Evolutionary conservation across 2,113 vertebrate species (phyloP).

Genomic region (Phasianus colchicus): DNA sequence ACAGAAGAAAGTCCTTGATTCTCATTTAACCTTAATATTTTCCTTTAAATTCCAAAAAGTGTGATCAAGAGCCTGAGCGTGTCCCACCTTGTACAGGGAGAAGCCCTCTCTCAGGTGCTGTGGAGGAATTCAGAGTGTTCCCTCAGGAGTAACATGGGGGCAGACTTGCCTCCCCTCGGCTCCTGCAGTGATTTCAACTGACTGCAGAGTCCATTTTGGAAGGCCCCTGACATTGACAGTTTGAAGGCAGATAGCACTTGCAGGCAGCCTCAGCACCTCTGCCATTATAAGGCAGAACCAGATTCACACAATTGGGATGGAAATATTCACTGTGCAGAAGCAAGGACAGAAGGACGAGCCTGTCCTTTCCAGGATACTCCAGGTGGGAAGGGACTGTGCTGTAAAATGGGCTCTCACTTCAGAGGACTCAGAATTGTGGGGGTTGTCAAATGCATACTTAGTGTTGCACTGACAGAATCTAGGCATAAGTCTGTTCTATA

Average conservation of each 20-base stretch:
- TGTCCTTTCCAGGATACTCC: neutral
- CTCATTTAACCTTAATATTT: neutral
- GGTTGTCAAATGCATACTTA: neutral
- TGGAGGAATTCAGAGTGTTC: neutral
- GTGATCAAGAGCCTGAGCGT: neutral
- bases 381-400: neutral
- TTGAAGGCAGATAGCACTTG: constrained; percentile 36
- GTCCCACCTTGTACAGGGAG: neutral
- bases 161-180: constrained; percentile 26
- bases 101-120: neutral
- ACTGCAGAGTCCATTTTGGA: constrained; percentile 32
- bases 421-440: neutral
- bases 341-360: neutral
- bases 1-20: constrained; percentile 19
- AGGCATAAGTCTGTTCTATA: neutral
- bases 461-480: neutral
- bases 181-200: neutral
- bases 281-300: neutral
- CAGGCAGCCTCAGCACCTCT: constrained; percentile 14
- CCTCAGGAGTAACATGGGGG: neutral
- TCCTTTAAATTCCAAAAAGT: neutral
- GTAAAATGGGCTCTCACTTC: neutral
- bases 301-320: neutral
- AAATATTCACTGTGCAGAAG: neutral
- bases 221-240: constrained; percentile 6